These are phyloP conservation scores for Nestor notabilis DNA, from an alignment of 2,113 vertebrate species.

Conservation along the genomic window DNA sequence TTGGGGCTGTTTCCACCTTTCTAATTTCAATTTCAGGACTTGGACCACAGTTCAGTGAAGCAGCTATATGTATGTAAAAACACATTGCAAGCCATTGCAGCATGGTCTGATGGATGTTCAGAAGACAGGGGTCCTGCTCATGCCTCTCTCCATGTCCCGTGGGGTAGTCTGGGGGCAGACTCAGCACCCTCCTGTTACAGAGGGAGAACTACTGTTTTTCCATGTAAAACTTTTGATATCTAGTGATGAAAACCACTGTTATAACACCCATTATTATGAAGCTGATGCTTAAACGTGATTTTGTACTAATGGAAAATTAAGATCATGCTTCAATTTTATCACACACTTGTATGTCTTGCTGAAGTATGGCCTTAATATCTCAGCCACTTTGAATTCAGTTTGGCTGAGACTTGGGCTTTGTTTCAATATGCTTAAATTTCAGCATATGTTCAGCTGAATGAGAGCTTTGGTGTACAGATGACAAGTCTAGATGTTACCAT, in stretches of 20 bases:
- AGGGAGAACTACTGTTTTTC: neutral
- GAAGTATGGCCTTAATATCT: neutral
- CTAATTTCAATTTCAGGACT: neutral
- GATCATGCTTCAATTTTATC: neutral
- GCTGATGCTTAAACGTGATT: neutral
- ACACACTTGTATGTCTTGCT: neutral
- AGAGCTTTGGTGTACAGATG: conserved; percentile 33
- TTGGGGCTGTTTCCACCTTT: neutral
- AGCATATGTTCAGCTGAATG: neutral
- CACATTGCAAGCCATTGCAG: neutral
- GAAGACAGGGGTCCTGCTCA: neutral
- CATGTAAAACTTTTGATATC: neutral
- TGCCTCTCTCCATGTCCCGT: neutral
- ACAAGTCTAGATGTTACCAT: conserved; percentile 35
- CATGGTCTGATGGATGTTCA: neutral
- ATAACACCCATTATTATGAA: fast-evolving
- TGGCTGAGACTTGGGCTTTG: neutral
- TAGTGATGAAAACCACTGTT: neutral
- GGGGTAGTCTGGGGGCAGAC: neutral
- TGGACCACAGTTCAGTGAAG: neutral
- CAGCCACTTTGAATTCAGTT: neutral
- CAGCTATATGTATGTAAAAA: neutral
- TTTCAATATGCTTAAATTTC: conserved; percentile 33
- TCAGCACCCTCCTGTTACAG: neutral
- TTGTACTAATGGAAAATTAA: neutral